Conservation (phyloP, 2,888 invertebrate genomes). For the Nebria salina region DNA sequence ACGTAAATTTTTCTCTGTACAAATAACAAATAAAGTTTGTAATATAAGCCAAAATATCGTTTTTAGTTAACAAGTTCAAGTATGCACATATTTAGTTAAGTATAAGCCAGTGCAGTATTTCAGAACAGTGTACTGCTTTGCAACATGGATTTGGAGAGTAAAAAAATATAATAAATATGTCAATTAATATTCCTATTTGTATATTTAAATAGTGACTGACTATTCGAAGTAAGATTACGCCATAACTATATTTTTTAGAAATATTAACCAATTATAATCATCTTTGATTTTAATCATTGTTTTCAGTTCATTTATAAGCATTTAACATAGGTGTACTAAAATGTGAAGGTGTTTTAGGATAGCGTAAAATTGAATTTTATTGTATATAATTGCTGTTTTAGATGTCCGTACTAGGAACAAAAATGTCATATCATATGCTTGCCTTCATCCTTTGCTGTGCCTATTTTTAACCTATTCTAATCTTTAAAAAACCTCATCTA, state of each 20-base stretch:
- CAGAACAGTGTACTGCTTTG: not conserved
- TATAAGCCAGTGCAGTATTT: constrained; percentile 3
- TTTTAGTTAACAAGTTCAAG: not conserved
- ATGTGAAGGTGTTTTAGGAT: not conserved
- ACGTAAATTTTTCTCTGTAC: not conserved
- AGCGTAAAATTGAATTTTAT: not conserved
- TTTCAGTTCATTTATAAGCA: not conserved
- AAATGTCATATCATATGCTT: constrained; percentile 51
- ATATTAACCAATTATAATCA: constrained; percentile 35
- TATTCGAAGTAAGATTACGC: constrained; percentile 19
- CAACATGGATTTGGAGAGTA: constrained; percentile 10
- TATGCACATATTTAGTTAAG: not conserved
- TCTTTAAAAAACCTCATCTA: constrained; percentile 11
- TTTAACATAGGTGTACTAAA: not conserved
- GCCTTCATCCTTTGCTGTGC: constrained; percentile 52
- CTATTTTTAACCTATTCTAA: constrained; percentile 45
- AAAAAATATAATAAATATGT: constrained; percentile 23
- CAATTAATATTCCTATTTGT: constrained; percentile 31
- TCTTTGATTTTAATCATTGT: not conserved
- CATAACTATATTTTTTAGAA: constrained; percentile 45
- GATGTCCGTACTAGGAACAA: constrained; percentile 19
- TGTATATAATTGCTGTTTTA: not conserved
- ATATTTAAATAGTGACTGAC: constrained; percentile 23
- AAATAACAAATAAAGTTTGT: not conserved
- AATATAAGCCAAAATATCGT: not conserved